Conservation (phyloP, 2,113 vertebrate genomes). For the Heterotis niloticus region DNA sequence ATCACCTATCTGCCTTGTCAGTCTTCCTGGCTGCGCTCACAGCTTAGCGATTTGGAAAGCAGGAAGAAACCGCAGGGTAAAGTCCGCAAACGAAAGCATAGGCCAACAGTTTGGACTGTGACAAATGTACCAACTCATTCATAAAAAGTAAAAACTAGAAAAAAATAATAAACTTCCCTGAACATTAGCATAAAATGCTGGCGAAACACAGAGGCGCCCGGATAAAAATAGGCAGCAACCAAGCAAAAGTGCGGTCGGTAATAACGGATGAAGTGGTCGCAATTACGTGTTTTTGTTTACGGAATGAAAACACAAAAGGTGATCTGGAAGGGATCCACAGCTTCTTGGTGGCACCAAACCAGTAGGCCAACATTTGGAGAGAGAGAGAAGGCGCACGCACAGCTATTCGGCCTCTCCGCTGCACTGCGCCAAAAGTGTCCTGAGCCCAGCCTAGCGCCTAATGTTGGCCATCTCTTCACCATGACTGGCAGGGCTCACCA, state of each 20-base stretch:
- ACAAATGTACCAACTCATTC: slow-evolving; percentile 14
- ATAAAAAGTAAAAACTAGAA: slow-evolving; percentile 8
- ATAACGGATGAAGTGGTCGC: slow-evolving; percentile 52
- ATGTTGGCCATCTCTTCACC: too few relatives aligned
- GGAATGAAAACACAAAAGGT: neutral
- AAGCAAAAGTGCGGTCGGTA: slow-evolving; percentile 42
- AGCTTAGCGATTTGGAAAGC: too few relatives aligned
- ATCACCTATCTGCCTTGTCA: neutral
- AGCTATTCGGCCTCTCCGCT: slow-evolving; percentile 79
- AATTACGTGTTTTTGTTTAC: slow-evolving; percentile 35
- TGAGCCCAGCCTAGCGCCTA: slow-evolving; percentile 71
- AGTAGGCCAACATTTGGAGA: slow-evolving; percentile 54
- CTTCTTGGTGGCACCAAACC: slow-evolving; percentile 55
- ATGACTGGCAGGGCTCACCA: too few relatives aligned
- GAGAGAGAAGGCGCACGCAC: slow-evolving; percentile 27
- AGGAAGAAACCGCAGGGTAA: too few relatives aligned
- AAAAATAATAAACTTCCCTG: slow-evolving; percentile 45
- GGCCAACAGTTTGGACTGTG: slow-evolving; percentile 35
- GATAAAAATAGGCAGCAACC: slow-evolving; percentile 51
- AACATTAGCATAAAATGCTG: slow-evolving; percentile 53
- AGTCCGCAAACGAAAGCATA: slow-evolving; percentile 25
- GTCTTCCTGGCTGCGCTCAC: too few relatives aligned
- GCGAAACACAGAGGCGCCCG: slow-evolving; percentile 40
- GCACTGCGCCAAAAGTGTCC: slow-evolving; percentile 88
- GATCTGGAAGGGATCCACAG: slow-evolving; percentile 58